These are phyloP conservation scores for Unio pictorum DNA, from an alignment of 2,888 invertebrate genomes.

Conservation along the genomic window DNA sequence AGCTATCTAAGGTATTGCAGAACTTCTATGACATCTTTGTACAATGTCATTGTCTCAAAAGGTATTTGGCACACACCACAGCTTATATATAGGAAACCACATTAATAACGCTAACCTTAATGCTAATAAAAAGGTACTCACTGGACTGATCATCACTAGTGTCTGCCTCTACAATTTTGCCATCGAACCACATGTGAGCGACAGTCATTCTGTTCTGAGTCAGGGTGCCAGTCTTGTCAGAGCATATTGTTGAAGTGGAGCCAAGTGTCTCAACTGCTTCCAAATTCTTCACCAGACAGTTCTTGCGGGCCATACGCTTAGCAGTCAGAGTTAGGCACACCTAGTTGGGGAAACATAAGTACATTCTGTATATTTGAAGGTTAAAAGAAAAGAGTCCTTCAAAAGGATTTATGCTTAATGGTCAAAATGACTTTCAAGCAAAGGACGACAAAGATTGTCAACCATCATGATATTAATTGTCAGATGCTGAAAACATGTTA, in stretches of 20 bases:
- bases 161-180: slow-evolving; percentile 98
- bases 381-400: no score
- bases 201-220: slow-evolving; percentile 99
- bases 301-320: slow-evolving; percentile 99
- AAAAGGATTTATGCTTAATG: no score
- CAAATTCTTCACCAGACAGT: slow-evolving; percentile 98
- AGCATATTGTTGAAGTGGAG: slow-evolving; percentile 98
- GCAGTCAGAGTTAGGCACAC: slow-evolving; percentile 97
- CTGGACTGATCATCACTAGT: slow-evolving; percentile 98
- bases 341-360: slow-evolving; percentile 32
- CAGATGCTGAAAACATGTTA: no score
- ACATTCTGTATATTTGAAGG: no score
- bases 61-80: no score
- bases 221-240: slow-evolving; percentile 97
- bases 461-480: no score
- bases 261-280: slow-evolving; percentile 99
- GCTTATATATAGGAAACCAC: neutral
- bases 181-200: slow-evolving; percentile 99
- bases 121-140: slow-evolving; percentile 37
- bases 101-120: neutral
- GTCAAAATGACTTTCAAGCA: no score
- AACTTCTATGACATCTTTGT: no score
- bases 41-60: no score
- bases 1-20: no score
- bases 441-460: no score